These are phyloP conservation scores for Ctenopoma multispine DNA, from an alignment of 2,797 vertebrate genomes.

Conservation along the genomic window DNA sequence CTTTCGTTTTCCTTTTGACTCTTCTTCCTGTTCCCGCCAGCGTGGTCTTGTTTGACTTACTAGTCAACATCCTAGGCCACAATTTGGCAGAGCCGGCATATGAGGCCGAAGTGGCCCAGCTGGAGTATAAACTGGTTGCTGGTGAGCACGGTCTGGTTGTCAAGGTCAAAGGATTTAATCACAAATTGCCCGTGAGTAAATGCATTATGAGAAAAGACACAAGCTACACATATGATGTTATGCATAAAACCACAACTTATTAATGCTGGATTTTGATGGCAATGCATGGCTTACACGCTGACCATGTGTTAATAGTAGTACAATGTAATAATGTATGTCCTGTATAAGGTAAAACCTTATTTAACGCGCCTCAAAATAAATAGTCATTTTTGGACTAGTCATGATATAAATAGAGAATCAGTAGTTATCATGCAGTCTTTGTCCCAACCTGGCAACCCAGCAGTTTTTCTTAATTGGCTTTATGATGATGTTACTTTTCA, in stretches of 20 bases:
- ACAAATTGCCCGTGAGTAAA: conserved; percentile 93
- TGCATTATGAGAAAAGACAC: neutral
- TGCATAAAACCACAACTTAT: conserved; percentile 1
- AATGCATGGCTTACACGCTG: no score
- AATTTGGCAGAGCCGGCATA: conserved; percentile 95
- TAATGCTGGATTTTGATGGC: neutral
- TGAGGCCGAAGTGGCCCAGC: conserved; percentile 93
- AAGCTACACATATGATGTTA: accelerated
- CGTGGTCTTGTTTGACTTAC: conserved; percentile 92
- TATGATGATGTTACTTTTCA: no score
- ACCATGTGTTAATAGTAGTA: no score
- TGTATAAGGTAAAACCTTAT: no score
- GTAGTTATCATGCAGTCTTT: neutral
- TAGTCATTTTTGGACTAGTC: no score
- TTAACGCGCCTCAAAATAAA: no score
- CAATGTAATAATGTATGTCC: no score
- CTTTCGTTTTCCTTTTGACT: neutral
- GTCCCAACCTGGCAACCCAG: neutral
- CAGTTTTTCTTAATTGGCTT: neutral
- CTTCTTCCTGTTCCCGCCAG: conserved; percentile 70
- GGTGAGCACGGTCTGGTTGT: conserved; percentile 93
- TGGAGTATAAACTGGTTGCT: conserved; percentile 93
- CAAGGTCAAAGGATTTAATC: conserved; percentile 95
- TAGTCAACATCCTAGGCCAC: conserved; percentile 94
- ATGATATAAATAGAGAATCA: no score